Base-by-base conservation (phyloP, 1,140 invertebrate genomes). In the Drosophila jambulina region DNA sequence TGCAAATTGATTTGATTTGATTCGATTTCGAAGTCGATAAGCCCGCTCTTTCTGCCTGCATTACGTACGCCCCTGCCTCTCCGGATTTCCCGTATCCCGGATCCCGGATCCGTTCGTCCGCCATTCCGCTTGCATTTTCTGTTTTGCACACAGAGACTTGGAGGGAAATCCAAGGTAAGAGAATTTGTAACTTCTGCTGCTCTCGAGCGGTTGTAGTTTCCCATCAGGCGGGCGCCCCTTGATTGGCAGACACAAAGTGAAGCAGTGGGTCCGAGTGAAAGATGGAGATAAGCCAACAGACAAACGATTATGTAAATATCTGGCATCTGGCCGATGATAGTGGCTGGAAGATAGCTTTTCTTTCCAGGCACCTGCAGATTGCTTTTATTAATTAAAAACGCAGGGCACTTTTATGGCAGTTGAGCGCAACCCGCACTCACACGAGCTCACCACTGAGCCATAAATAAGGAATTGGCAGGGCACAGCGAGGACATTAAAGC, bases 1-100 rank as follows among this genome's bases (percentile, higher is more conserved):
- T 69, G 83, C 83, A 86, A 86, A 86, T 86, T 86, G 83, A 86
- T 86, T 86, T 86, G 83, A 87, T 86, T 86, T 87, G 83, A 87
- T 86, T 86, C 84, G 84, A 86, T 86, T 86, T 83, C 71, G 80
- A 82, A 74, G 85, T 82, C 83, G 83, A 86, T 86, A 86, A 86
- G 83, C 71, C 57, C 74, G 61, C 54, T 46, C 74, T 58, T 53
- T 51, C 62, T 65, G 51, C 38, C 42, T 76, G 36, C 53, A 27
- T 46, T 64, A 38, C 53, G 12, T 51, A n/a, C 53, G 4, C 17
- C 42, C 27, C 25, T 2, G 6, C 49, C 49, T 23, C 19, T n/a
- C 38, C 17, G 19, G 29, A n/a, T 40, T 32, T 64, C 27, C 61
- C 49, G 25, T 15, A 54, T 56, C 53, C 38, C 5, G 6, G 7